These are phyloP conservation scores for Strix uralensis DNA, from an alignment of 2,113 vertebrate genomes.

Conservation along the genomic window DNA sequence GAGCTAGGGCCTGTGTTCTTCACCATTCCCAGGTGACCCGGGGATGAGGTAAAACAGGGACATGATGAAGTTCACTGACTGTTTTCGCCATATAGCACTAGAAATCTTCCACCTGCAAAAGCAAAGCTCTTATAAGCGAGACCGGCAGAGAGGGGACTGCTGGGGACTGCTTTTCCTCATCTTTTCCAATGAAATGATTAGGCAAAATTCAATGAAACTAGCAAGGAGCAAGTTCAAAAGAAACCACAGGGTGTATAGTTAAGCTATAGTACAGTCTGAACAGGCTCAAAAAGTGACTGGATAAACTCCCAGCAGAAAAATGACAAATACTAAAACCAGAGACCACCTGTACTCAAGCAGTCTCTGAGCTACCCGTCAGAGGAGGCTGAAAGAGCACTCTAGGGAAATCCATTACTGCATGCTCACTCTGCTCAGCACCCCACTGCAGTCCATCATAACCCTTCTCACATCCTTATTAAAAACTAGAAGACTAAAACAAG, in stretches of 20 bases:
- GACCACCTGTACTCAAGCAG: background rate
- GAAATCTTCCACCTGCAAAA: background rate
- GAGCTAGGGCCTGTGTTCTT: too few species aligned
- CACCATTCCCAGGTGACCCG: accelerated
- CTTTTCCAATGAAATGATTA: accelerated
- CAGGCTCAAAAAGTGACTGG: background rate
- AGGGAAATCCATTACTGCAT: background rate
- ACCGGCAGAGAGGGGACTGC: background rate
- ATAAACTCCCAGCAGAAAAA: background rate
- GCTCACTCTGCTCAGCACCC: background rate
- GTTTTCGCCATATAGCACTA: background rate
- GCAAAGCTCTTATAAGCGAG: background rate
- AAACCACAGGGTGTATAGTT: background rate
- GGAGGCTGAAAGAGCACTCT: background rate
- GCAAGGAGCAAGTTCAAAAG: background rate
- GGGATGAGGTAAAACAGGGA: background rate
- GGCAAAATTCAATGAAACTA: background rate
- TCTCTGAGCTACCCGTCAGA: background rate
- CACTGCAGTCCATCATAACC: background rate
- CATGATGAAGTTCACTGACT: background rate
- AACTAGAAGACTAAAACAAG: background rate
- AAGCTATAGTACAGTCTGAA: background rate
- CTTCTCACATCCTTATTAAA: background rate
- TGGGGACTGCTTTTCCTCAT: background rate
- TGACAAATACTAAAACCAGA: background rate